Conservation (phyloP, 2,113 vertebrate genomes). For the Raja brachyura region DNA sequence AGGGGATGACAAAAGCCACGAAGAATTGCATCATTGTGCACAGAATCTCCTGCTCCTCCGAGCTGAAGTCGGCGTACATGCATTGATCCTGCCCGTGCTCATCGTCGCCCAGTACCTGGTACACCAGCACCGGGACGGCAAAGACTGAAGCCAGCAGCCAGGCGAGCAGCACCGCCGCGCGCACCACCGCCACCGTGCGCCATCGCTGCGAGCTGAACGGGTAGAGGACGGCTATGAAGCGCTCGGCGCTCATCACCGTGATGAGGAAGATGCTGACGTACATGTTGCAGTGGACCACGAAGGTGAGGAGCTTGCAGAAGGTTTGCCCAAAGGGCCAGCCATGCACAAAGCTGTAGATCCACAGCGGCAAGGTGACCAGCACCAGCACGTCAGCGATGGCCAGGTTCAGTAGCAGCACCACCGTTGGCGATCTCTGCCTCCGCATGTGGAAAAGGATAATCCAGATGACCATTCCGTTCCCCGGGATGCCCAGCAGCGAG, state of each 20-base stretch:
- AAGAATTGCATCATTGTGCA: conserved; percentile 57
- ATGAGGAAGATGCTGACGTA: conserved; percentile 66
- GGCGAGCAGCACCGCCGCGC: conserved; percentile 51
- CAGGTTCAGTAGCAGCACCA: conserved; percentile 61
- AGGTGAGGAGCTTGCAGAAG: conserved; percentile 58
- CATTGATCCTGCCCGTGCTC: conserved; percentile 47
- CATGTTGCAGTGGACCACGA: conserved; percentile 58
- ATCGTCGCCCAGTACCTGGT: conserved; percentile 45
- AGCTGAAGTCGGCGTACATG: conserved; percentile 47
- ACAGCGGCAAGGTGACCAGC: conserved; percentile 62
- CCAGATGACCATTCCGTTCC: conserved; percentile 66
- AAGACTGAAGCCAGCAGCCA: conserved; percentile 58
- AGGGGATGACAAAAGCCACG: conserved; percentile 59
- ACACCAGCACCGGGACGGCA: conserved; percentile 56
- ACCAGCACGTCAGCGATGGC: conserved; percentile 61
- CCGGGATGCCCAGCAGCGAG: conserved; percentile 57
- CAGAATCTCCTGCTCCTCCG: conserved; percentile 50
- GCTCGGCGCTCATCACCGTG: conserved; percentile 63
- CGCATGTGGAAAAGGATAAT: conserved; percentile 59
- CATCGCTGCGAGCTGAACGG: conserved; percentile 55
- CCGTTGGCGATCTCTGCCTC: conserved; percentile 58
- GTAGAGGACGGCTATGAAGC: conserved; percentile 59
- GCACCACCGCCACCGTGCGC: conserved; percentile 53
- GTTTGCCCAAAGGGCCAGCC: conserved; percentile 60
- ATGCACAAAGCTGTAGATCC: conserved; percentile 60